Evolutionary conservation across 1,140 invertebrate species (phyloP), one percentile per base, ranked within the genome.

Genomic region (Meloidogyne exigua): DNA sequence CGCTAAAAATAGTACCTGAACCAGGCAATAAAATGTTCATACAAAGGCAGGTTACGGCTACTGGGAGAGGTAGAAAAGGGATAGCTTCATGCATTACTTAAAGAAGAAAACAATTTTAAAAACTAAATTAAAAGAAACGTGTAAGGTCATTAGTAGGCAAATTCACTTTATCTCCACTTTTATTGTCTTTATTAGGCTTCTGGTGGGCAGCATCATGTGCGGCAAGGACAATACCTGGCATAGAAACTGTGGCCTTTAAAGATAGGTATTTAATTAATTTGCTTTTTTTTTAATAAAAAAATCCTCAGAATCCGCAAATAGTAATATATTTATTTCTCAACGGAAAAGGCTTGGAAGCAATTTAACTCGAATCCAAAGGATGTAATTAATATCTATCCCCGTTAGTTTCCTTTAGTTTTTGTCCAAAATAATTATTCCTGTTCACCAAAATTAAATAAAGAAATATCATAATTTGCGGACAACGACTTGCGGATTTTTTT

Each of bases 21-120:
- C 94, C 94, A 3, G 94, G 94, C 36, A 94, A 84, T 62, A 95
- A 82, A 49, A 94, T 90, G 86, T 96, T 96, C 87, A 93, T 91
- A 18, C 94, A 85, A 36, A 95, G 90, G 87, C 93, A 95, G 77
- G 94, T 90, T 90, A 93, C 92, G 3, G 94, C 94, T 28, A 95
- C 88, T 15, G 90, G 91, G 5, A 93, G 87, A 11, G 94, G 94
- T 80, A 96, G 89, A 80, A 93, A 92, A 0, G 94, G 94, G 79
- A 96, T 94, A 12, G 93, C 93, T 26, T 91, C 93, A 83, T 92
- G 92, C 84, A 86, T 87, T 36, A 85, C 76, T 64, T 23, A 26
- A 57, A 18, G 23, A 57, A n/a, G 1, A 44, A 44, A 57, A 32
- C 7, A 32, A 44, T 36, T 11, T 13, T 49, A 9, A 57, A 49